phyloP scores from a whole-genome alignment of 1,140 invertebrate genomes.

The Hycleus phaleratus region DNA sequence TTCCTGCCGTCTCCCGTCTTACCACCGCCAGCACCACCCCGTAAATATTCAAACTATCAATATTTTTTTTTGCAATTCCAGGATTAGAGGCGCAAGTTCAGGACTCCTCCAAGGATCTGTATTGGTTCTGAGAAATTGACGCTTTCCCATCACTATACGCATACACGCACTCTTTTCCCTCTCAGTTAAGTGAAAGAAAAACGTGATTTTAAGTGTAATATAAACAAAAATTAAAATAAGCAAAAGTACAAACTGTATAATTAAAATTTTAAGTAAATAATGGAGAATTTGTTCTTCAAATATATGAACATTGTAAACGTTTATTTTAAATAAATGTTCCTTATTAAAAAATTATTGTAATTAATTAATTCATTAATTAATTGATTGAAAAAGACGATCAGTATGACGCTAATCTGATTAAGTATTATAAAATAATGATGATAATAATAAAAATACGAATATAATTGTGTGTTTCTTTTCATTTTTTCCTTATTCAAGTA shows the following conservation, averaged over 20 bases:
- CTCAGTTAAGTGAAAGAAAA: conserved; percentile 18
- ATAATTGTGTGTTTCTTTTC: too few species aligned
- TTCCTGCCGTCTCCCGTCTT: neutral
- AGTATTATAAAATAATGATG: conserved; percentile 26
- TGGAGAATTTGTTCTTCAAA: neutral
- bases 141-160: neutral
- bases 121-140: conserved; percentile 45
- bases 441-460: too few species aligned
- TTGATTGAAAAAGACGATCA: conserved; percentile 6
- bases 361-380: too few species aligned
- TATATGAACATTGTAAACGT: conserved; percentile 19
- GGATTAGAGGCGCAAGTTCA: conserved; percentile 51
- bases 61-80: conserved; percentile 32
- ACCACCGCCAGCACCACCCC: neutral
- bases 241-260: conserved; percentile 34
- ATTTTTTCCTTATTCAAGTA: too few species aligned
- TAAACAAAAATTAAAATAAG: conserved; percentile 1
- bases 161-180: neutral
- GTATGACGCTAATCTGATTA: conserved; percentile 29
- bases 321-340: conserved; percentile 37
- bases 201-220: conserved; percentile 37
- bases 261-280: conserved; percentile 11
- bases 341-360: conserved; percentile 16
- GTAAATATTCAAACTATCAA: too few species aligned
- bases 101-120: conserved; percentile 50